Percentiles rank a stretch among this genome's conserved stretches.
phyloP scores from a whole-genome alignment of 1,140 invertebrate species.

The Bathynomus jamesi region DNA sequence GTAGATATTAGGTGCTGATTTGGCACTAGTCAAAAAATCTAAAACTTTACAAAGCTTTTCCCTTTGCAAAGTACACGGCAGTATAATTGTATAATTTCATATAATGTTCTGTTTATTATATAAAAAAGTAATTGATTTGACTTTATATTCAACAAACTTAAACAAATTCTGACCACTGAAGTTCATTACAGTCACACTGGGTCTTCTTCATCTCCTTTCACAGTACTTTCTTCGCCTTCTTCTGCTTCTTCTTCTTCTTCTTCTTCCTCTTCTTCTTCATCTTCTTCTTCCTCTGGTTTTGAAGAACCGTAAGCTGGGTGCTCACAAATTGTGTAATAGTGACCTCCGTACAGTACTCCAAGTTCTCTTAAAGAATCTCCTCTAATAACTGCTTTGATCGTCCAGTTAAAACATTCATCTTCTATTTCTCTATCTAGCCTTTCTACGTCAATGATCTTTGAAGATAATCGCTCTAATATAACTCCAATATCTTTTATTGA shows the following conservation, averaged over 20 bases:
- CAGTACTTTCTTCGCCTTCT: slow-evolving; percentile 30
- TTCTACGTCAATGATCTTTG: slow-evolving; percentile 87
- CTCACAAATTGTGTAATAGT: slow-evolving; percentile 89
- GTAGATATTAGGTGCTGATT: neutral
- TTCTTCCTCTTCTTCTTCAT: slow-evolving; percentile 27
- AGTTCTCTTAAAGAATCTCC: slow-evolving; percentile 80
- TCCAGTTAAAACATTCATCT: slow-evolving; percentile 89
- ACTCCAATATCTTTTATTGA: slow-evolving; percentile 92
- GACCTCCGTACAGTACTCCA: slow-evolving; percentile 89
- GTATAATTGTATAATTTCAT: neutral
- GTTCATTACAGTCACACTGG: slow-evolving; percentile 25
- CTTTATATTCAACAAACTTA: neutral
- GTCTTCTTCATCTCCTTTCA: slow-evolving; percentile 34
- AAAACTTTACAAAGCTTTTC: neutral
- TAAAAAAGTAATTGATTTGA: neutral
- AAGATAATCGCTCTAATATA: slow-evolving; percentile 80
- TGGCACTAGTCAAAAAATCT: neutral
- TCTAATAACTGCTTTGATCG: slow-evolving; percentile 82
- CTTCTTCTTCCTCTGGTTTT: slow-evolving; percentile 29
- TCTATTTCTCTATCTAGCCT: slow-evolving; percentile 80
- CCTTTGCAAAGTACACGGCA: neutral
- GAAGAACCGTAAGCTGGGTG: slow-evolving; percentile 65
- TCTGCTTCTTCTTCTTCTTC: slow-evolving; percentile 27
- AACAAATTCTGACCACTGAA: neutral
- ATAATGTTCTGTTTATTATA: neutral